phyloP scores from a whole-genome alignment of 2,888 invertebrate genomes.

The Idaea biselata region DNA sequence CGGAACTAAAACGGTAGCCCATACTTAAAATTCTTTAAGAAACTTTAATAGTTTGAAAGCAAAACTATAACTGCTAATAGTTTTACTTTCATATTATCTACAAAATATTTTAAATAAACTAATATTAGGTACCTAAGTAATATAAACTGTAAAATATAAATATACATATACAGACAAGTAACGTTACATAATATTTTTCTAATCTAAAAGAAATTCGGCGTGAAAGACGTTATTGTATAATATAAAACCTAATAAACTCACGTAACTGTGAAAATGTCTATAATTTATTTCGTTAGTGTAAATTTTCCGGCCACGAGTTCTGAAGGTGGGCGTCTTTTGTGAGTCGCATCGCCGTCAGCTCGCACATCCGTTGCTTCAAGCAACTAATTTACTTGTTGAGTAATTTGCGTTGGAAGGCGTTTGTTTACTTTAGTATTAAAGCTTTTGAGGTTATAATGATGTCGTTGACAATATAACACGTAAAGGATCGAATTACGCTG shows the following conservation, averaged over 20 bases:
- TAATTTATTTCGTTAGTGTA: not conserved
- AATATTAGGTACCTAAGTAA: not conserved
- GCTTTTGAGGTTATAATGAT: not conserved
- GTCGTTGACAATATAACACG: no score
- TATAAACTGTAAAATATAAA: not conserved
- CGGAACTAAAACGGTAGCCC: no score
- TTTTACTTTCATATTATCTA: no score
- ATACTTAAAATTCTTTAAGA: no score
- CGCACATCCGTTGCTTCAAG: not conserved
- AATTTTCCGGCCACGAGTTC: not conserved
- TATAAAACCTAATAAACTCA: not conserved
- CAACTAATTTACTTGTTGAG: not conserved
- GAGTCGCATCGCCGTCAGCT: not conserved
- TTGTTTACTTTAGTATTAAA: not conserved
- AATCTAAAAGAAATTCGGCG: not conserved
- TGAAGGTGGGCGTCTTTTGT: not conserved
- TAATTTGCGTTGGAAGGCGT: not conserved
- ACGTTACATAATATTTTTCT: not conserved
- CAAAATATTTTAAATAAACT: not conserved
- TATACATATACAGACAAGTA: not conserved
- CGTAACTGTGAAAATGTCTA: constrained; percentile 1
- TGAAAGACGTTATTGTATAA: not conserved
- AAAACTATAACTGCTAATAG: no score
- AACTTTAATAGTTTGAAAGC: no score
- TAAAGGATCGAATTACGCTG: no score